Evolutionary conservation across 2,888 invertebrate species (phyloP), one percentile per base, ranked within the genome.

Genomic region (Diloba caeruleocephala): DNA sequence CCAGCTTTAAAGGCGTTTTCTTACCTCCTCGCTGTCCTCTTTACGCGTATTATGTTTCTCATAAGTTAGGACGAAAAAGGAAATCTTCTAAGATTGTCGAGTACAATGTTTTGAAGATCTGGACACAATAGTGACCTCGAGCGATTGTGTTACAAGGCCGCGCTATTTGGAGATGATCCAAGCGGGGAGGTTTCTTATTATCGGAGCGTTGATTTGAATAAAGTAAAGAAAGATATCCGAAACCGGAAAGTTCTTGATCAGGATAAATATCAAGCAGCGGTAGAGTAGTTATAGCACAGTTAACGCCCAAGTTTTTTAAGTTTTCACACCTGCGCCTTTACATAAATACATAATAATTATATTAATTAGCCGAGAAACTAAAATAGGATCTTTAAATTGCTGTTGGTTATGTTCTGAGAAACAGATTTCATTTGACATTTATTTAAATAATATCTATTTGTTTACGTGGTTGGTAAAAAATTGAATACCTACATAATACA

Each of bases 161-260:
- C 54, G 57, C 53, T 66, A 64, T 71, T 79, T 82, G 79, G 84
- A 79, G 65, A 67, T 60, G 64, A 61, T 76, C 82, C 80, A 79
- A 78, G 69, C 62, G 51, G 61, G 63, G 57, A 72, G 64, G 54
- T 53, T 63, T 64, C 55, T 56, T 74, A 60, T 60, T 62, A 59
- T 65, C 43, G 39, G 25, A 51, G 28, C 44, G 38, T 65, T 51
- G 43, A 43, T 71, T 70, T 67, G 38, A 65, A 70, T 70, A 56
- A 70, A 53, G 39, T 44, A 23, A 52, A 31, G 38, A 36, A 23
- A n/a, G 15, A 38, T 50, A 41, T 48, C 8, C n/a, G 29, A 45
- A 45, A 52, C 41, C 43, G 28, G 53, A 39, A 45, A 45, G 45
- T 29, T 34, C 9, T 54, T 17, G 26, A 36, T 8, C 9, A 10